Evolutionary conservation across 2,113 vertebrate genomes (phyloP), one percentile per base, ranked within the genome.

Genomic region (Nothocercus nigrocapillus): DNA sequence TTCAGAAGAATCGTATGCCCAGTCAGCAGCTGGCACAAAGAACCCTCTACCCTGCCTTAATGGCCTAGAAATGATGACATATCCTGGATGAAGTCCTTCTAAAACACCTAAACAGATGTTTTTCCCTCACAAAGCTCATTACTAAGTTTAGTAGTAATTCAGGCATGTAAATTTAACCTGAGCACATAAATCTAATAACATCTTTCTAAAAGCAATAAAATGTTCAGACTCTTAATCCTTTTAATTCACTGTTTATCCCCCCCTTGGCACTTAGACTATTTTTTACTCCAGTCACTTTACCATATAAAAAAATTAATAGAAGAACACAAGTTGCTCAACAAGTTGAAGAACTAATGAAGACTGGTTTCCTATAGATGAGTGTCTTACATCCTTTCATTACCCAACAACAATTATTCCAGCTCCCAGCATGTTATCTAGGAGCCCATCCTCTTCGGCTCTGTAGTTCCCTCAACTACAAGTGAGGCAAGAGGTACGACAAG

Each of bases 241-340:
- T 93, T 82, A 96, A 95, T 96, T 95, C 88, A 88, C 83, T 95
- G 85, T 85, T 95, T 97, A 96, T 96, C 90, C 94, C 25, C 77
- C 77, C 77, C 77, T 95, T 96, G 94, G 93, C 93, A 96, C 90
- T 49, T 82, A 77, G 54, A 77, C 49, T 96, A 66, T 88, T 95
- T 95, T 63, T 95, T 93, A 88, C 82, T 93, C 93, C 82, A 88
- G 82, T 87, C 89, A 93, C 59, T 94, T 97, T 91, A 63, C 89
- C 0, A 0, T 91, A 95, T 89, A 94, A 95, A 92, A 92, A 94
- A 87, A 70, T 94, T 95, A 82, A 91, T 93, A 93, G 77, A 93
- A 89, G 69, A 79, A 73, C 0, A 0, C 27, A 56, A 85, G 84
- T 73, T 89, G 81, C 72, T 62, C 1, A 5, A 73, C 16, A 2